Evolutionary conservation across 2,797 vertebrate species (phyloP), one percentile per base, ranked within the genome.

Genomic region (Sebastes steindachneri): DNA sequence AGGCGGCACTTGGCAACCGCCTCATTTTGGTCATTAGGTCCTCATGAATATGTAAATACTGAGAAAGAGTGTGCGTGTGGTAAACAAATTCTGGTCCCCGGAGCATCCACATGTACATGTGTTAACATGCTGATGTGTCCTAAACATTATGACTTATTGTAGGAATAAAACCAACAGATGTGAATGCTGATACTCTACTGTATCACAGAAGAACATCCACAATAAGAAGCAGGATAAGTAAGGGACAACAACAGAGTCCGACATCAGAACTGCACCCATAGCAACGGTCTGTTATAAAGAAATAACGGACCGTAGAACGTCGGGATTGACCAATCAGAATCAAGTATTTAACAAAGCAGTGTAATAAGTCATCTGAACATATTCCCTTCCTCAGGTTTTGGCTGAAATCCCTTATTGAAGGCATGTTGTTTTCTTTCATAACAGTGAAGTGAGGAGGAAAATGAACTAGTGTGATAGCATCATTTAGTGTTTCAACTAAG

Each of bases 21-120:
- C 64, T 90, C 68, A 66, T 75, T 86, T 86, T 88, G 84, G 89
- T 92, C 86, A 86, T 90, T 91, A 89, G 90, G 83, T 86, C 78
- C 75, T 88, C 74, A 89, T 93, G 87, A 89, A 92, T 92, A 91
- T 91, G 85, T 51, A 77, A 66, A 81, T 45, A 1, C 12, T 0
- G 33, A 58, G 48, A 35, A 51, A 59, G 26, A 63, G 26, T 19
- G 59, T 25, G 28, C 4, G 53, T 28, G 70, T 55, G 37, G 73
- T 68, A 76, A 89, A 79, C 41, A 62, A 19, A n/a, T 68, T 29
- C 74, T 55, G 68, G 28, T 59, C 29, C 10, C 35, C 2, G 57
- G 51, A 14, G 80, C 51, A 21, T 15, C 31, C 68, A 71, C 35
- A 58, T 45, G 58, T 59, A 25, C n/a, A 25, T 23, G 57, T 72